A percentile compares a stretch with the other conserved stretches of the same genome.
Evolutionary conservation across 2,888 invertebrate species (phyloP).

Genomic region (Megastigmus dorsalis): DNA sequence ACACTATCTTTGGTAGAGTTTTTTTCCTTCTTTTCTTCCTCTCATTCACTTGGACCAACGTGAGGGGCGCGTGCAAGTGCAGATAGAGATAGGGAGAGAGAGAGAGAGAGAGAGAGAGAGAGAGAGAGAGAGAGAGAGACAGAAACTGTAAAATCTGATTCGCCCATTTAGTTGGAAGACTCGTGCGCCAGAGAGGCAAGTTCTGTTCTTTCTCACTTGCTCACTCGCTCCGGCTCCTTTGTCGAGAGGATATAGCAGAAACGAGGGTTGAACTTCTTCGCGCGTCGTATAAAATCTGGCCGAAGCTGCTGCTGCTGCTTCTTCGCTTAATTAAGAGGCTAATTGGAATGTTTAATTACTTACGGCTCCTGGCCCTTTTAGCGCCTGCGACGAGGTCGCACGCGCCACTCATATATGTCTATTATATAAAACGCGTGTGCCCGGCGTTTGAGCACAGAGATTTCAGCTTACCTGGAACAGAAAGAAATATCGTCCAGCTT

Average conservation of each 20-base stretch:
- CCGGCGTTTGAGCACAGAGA: too few species aligned
- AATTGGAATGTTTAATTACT: conserved; percentile 44
- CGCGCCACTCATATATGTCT: too few species aligned
- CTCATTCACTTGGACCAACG: too few species aligned
- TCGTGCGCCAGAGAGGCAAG: not conserved
- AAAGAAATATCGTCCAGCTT: too few species aligned
- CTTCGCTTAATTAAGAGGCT: conserved; percentile 24
- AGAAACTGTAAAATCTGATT: conserved; percentile 39
- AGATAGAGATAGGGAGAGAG: too few species aligned
- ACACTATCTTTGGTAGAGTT: not conserved
- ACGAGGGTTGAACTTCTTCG: not conserved
- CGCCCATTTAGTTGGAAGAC: conserved; percentile 1
- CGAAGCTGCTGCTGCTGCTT: not conserved
- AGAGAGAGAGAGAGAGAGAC: too few species aligned
- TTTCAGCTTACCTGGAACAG: conserved; percentile 46
- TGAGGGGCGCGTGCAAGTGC: not conserved
- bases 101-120: too few species aligned
- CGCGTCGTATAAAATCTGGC: conserved; percentile 19
- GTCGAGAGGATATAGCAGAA: too few species aligned
- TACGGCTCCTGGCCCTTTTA: not conserved
- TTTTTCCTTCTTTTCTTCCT: not conserved
- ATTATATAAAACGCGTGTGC: too few species aligned
- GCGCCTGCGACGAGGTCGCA: not conserved
- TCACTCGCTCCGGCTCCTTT: not conserved
- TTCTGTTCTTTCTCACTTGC: not conserved